These are phyloP conservation scores for Pseudococcus jackbeardsleyi DNA, from an alignment of 2,888 invertebrate species.

Conservation along the genomic window DNA sequence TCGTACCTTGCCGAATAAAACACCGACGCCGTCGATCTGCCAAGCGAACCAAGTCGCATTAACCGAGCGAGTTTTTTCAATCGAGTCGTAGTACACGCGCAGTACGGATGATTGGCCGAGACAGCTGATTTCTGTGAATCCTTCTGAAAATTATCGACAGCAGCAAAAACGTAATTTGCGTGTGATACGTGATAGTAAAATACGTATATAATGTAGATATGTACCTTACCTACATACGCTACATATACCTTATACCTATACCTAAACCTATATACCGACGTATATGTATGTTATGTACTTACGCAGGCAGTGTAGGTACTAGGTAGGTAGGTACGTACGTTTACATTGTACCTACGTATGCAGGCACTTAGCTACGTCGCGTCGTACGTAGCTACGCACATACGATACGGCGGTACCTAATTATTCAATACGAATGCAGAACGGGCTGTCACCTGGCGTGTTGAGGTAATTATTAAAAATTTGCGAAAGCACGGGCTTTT, in stretches of 20 bases:
- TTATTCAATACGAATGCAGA: too few relatives aligned
- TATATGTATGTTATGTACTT: too few relatives aligned
- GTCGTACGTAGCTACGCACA: too few relatives aligned
- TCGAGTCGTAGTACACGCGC: conserved; percentile 64
- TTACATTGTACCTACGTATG: too few relatives aligned
- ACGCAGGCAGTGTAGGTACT: too few relatives aligned
- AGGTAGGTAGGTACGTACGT: too few relatives aligned
- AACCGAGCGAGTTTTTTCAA: conserved; percentile 67
- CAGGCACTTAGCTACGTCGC: too few relatives aligned
- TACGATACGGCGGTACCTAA: too few relatives aligned
- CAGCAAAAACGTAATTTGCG: conserved; percentile 3
- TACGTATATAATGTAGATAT: too few relatives aligned
- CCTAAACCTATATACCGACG: too few relatives aligned
- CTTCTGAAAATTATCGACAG: conserved; percentile 58
- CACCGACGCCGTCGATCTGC: conserved; percentile 84
- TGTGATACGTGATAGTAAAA: not conserved
- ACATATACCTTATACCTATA: too few relatives aligned
- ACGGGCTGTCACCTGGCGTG: conserved; percentile 72
- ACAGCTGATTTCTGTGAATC: conserved; percentile 54
- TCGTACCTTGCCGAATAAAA: conserved; percentile 82
- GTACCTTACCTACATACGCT: too few relatives aligned
- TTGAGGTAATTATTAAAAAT: conserved; percentile 84
- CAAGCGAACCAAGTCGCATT: conserved; percentile 87
- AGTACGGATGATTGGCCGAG: conserved; percentile 50
- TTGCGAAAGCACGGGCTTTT: conserved; percentile 83